phyloP scores from a whole-genome alignment of 2,113 vertebrate genomes.

The Corythaeola cristata region DNA sequence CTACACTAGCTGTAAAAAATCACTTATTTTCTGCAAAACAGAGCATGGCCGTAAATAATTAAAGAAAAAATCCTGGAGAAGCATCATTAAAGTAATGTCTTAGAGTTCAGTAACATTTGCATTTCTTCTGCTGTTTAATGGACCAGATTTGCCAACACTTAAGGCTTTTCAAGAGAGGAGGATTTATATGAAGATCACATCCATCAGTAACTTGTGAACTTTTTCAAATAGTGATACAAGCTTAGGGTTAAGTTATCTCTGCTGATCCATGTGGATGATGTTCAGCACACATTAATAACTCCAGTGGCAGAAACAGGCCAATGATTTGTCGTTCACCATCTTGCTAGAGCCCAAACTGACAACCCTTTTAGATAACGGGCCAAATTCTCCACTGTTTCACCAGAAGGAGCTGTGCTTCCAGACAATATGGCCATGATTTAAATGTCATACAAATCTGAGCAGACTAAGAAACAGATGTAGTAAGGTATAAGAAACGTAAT shows the following conservation, averaged over 20 bases:
- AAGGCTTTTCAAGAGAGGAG: background rate
- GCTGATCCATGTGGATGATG: background rate
- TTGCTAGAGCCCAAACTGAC: background rate
- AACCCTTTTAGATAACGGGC: background rate
- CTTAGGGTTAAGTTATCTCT: background rate
- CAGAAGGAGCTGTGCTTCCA: background rate
- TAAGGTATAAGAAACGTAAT: slow-evolving; percentile 86
- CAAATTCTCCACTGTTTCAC: background rate
- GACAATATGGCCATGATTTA: background rate
- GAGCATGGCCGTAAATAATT: background rate
- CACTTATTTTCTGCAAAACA: background rate
- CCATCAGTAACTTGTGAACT: background rate
- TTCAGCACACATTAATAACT: background rate
- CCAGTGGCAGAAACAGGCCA: background rate
- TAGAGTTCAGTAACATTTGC: background rate
- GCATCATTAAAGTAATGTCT: background rate
- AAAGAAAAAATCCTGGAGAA: background rate
- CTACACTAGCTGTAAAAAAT: background rate
- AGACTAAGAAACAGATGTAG: slow-evolving; percentile 58
- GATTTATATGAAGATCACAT: background rate
- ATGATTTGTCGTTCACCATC: background rate
- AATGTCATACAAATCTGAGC: accelerated
- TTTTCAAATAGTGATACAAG: background rate
- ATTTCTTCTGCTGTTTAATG: background rate
- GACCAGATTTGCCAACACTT: background rate